Base-by-base conservation (phyloP, 2,113 vertebrate genomes). In the Nannospalax galili region DNA sequence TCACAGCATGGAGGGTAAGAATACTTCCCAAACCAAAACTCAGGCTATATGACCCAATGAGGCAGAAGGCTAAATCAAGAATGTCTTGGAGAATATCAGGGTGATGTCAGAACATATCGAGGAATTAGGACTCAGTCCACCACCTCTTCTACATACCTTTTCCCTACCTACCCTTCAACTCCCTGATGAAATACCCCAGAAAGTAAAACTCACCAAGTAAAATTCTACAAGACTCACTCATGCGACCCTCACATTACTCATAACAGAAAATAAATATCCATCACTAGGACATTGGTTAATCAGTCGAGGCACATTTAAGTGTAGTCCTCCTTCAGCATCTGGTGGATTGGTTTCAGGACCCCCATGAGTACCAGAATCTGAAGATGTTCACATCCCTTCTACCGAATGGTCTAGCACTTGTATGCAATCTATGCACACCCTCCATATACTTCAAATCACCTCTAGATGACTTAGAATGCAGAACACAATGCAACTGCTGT, bases 1-100 rank as follows among this genome's bases (percentile, higher is more conserved):
- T 88, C 77, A 78, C 12, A 12, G 84, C 75, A 60, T 48, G 40
- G 72, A 87, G 40, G 5, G 9, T 58, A 72, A 93, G 90, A 77
- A 91, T 48, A 77, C 74, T 90, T 97, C 89, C 96, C 92, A 93
- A 92, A 93, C 35, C 73, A 85, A 86, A 81, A 9, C 67, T 85
- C 73, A 56, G 73, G 58, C 65, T 79, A 73, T 78, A 79, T 17
- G 52, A 62, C 22, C 80, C 87, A 73, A 0, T 12, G 62, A 90
- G 69, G 72, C 0, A 12, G 37, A 95, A 74, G 88, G 95, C 92
- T 92, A 70, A 79, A 82, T 84, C 81, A 84, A 87, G 80, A 96
- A 69, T 85, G 81, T 85, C 93, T 95, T 91, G 32, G 67, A 94
- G 91, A 94, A 94, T 52, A 73, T 6, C 67, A 78, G 84, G 52